Evolutionary conservation across 2,888 invertebrate genomes (phyloP), one percentile per base, ranked within the genome.

Genomic region (Pristionchus entomophagus): DNA sequence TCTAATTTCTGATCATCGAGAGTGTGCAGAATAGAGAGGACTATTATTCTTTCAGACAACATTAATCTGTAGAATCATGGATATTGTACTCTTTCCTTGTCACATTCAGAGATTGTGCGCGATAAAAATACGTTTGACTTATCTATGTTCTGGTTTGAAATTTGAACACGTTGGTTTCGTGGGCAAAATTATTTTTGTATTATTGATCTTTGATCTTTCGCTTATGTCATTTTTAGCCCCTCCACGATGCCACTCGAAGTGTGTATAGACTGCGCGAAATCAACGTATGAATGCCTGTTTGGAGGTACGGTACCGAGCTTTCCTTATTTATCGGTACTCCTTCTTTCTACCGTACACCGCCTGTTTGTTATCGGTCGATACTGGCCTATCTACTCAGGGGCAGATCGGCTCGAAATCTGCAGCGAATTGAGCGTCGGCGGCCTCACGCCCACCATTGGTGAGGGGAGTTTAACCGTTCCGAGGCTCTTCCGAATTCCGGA

Each of bases 371-470:
- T 5, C 29, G n/a, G 29, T 65, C 26, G 19, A 29, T 17, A 32
- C 5, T 29, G 6, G 29, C 29, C 35, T 65, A 14, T 5, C 14
- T 6, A 14, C 19, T 84, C 59, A 85, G 85, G 41, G 17, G 85
- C 85, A 3, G 32, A 73, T 17, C 85, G 85, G 5, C 29, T 85
- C 19, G 85, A 85, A 41, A 56, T 85, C 41, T 85, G 85, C 77
- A n/a, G 41, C 38, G 85, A 85, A 41, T 38, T 85, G 77, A 77
- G 73, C 56, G 85, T 85, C 32, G 85, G 85, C 38, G 85, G 85
- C 3, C 51, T 85, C 77, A 85, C 85, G 19, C 85, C 85, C 38
- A 29, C 85, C 0, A 51, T 73, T 0, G 85, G 85, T 77, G 6
- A 69, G 84, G 29, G 17, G 17, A 41, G 22, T 59, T 59, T 6